phyloP scores from a whole-genome alignment of 1,140 invertebrate genomes.

The Paraescarpia echinospica region DNA sequence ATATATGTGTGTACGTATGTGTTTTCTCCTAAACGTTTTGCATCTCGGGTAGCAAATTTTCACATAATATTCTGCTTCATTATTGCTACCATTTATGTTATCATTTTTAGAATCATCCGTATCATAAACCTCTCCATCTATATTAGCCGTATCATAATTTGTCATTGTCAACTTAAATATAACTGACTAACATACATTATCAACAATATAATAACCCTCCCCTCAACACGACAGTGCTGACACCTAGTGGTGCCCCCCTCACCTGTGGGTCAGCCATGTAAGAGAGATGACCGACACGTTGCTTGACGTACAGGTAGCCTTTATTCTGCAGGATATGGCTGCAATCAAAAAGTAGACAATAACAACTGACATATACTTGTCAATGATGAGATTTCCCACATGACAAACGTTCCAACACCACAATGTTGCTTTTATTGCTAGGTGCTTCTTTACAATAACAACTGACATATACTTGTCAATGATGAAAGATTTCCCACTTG shows the following conservation, averaged over 20 bases:
- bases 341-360: background rate
- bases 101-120: background rate
- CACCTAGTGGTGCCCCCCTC: background rate
- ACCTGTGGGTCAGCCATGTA: conserved; percentile 82
- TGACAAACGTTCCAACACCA: background rate
- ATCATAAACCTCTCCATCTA: background rate
- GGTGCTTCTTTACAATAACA: too few species aligned
- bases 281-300: conserved; percentile 83
- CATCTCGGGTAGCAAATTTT: too few species aligned
- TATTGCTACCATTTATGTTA: background rate
- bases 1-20: too few species aligned
- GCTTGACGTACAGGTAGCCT: conserved; percentile 80
- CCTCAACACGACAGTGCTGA: background rate
- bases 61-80: too few species aligned
- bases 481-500: too few species aligned
- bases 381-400: background rate
- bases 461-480: too few species aligned
- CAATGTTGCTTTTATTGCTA: too few species aligned
- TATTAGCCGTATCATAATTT: background rate
- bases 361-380: background rate
- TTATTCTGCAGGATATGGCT: conserved; percentile 71
- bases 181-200: background rate
- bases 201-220: background rate
- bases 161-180: background rate
- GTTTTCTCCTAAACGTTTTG: too few species aligned